Conservation (phyloP, 30 jellyfish, hydroid and myxozoan species). For the Aurelia sp. region DNA sequence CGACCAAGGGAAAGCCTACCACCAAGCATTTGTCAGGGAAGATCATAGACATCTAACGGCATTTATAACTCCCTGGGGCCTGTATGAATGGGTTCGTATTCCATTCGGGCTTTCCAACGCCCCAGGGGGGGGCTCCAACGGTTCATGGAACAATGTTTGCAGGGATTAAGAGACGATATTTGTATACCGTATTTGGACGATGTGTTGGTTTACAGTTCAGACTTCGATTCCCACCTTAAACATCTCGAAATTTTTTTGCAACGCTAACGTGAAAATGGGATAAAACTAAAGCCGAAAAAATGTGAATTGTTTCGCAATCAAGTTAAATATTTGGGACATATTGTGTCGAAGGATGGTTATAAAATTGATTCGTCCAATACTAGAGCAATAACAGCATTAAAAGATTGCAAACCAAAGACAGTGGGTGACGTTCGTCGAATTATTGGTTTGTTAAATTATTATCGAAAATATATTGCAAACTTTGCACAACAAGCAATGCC, state of each 20-base stretch:
- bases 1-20: no score
- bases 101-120: conserved; percentile 62
- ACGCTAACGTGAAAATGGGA: conserved; percentile 1
- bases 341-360: conserved; percentile 15
- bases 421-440: conserved; percentile 31
- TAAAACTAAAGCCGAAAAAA: not conserved
- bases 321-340: conserved; percentile 24
- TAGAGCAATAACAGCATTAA: not conserved
- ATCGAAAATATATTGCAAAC: conserved; percentile 9
- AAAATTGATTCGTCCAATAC: conserved; percentile 1
- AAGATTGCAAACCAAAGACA: conserved; percentile 21
- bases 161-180: conserved; percentile 18
- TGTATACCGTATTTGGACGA: conserved; percentile 22
- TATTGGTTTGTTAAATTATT: conserved; percentile 7
- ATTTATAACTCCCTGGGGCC: not conserved
- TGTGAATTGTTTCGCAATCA: not conserved
- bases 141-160: conserved; percentile 23
- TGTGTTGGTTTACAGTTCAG: conserved; percentile 1
- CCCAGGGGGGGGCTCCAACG: conserved; percentile 47
- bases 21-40: not conserved
- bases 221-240: conserved; percentile 1
- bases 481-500: conserved; percentile 17
- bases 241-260: conserved; percentile 2
- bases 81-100: conserved; percentile 8
- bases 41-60: conserved; percentile 59